Percentiles rank a stretch among this genome's conserved stretches.
Conservation (phyloP, 2,888 invertebrate species). For the Drosophila basisetae region DNA sequence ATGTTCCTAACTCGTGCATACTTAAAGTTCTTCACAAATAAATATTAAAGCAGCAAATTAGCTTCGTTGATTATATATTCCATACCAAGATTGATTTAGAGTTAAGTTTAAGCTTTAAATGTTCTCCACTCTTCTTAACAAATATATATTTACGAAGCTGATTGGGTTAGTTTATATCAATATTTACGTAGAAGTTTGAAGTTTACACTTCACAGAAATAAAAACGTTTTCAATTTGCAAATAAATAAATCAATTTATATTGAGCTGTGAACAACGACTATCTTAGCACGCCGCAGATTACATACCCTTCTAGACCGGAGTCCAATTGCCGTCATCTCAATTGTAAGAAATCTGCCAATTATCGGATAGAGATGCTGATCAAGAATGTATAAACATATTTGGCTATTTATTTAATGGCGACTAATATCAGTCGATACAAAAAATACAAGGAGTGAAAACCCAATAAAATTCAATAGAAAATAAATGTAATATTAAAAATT, state of each 20-base stretch:
- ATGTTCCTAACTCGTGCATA: not conserved
- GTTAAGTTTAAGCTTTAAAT: no score
- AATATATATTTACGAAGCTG: not conserved
- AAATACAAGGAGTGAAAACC: not conserved
- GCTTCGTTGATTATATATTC: no score
- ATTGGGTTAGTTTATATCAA: not conserved
- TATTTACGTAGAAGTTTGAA: not conserved
- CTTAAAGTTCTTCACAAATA: not conserved
- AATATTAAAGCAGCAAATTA: no score
- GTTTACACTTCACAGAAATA: not conserved
- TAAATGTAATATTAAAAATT: not conserved
- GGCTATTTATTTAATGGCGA: no score
- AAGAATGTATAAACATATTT: no score
- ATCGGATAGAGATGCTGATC: not conserved
- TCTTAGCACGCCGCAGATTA: not conserved
- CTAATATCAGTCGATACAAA: not conserved
- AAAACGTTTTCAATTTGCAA: not conserved
- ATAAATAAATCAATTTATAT: not conserved
- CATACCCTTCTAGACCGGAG: not conserved
- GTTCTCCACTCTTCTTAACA: not conserved
- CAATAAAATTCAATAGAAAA: not conserved
- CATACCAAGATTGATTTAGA: no score
- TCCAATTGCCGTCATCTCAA: not conserved
- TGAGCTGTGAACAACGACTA: not conserved
- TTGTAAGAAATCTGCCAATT: not conserved